These are phyloP conservation scores for Drosophila rubida DNA, from an alignment of 2,888 invertebrate species.

Conservation along the genomic window DNA sequence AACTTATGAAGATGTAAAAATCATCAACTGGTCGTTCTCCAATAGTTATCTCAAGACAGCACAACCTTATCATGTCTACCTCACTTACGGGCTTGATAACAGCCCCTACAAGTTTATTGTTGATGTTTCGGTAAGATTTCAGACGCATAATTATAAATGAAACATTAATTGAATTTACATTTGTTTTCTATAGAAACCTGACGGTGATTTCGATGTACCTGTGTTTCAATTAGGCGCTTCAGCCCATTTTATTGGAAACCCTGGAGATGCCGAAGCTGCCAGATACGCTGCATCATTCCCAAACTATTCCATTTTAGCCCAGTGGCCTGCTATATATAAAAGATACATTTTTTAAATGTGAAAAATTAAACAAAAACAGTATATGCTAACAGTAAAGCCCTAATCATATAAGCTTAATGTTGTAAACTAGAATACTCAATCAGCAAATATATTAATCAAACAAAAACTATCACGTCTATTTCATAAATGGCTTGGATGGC, in stretches of 20 bases:
- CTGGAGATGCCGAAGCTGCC: slow-evolving; percentile 84
- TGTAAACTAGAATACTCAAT: no score
- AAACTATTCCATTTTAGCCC: slow-evolving; percentile 84
- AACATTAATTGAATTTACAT: background rate
- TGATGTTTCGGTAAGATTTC: slow-evolving; percentile 64
- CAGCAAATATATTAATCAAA: no score
- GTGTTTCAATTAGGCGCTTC: slow-evolving; percentile 84
- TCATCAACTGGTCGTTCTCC: slow-evolving; percentile 78
- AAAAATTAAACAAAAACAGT: background rate
- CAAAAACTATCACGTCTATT: no score
- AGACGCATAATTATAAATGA: no score
- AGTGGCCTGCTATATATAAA: slow-evolving; percentile 86
- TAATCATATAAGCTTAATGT: no score
- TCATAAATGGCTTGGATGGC: no score
- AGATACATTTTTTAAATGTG: slow-evolving; percentile 71
- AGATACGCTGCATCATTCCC: slow-evolving; percentile 84
- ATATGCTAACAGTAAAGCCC: no score
- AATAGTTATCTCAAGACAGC: slow-evolving; percentile 55
- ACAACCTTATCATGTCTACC: slow-evolving; percentile 74
- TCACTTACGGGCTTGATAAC: slow-evolving; percentile 67
- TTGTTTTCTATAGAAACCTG: slow-evolving; percentile 40
- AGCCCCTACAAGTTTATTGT: slow-evolving; percentile 69
- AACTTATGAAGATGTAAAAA: slow-evolving; percentile 61
- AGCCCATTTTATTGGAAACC: slow-evolving; percentile 84
- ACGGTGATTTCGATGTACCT: slow-evolving; percentile 60